Conservation (phyloP, 2,113 vertebrate species). For the Pterocles orientalis region DNA sequence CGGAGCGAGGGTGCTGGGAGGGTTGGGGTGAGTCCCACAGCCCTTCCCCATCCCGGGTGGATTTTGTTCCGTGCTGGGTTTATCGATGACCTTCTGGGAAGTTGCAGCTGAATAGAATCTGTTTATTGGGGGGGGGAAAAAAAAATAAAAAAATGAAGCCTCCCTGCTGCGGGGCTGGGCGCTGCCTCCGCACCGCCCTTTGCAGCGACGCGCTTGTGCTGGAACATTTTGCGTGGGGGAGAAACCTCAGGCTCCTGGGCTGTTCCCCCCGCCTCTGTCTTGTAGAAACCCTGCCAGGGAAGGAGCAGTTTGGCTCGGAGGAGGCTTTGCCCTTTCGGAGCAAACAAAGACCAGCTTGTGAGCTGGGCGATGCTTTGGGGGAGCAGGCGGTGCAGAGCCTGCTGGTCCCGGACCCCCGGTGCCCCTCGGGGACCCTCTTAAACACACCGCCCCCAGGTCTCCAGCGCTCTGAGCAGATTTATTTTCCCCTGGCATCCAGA, state of each 20-base stretch:
- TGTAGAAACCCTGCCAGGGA: not conserved
- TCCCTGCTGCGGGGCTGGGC: not conserved
- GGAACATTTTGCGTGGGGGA: conserved; percentile 31
- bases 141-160: no score
- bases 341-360: conserved; percentile 50
- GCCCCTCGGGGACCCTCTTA: not conserved
- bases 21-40: not conserved
- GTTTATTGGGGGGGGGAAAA: not conserved
- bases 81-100: not conserved
- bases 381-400: fast-evolving
- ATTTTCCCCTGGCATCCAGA: not conserved
- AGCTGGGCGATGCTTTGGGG: not conserved
- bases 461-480: fast-evolving
- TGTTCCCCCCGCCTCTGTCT: not conserved
- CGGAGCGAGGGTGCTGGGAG: not conserved
- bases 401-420: fast-evolving
- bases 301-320: not conserved
- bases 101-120: fast-evolving
- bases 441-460: fast-evolving
- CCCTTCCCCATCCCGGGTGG: not conserved
- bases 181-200: not conserved
- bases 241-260: not conserved
- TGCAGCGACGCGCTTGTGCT: not conserved
- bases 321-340: not conserved
- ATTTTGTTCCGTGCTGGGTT: not conserved